phyloP scores from a whole-genome alignment of 2,888 invertebrate genomes.

The Tachina grossa region DNA sequence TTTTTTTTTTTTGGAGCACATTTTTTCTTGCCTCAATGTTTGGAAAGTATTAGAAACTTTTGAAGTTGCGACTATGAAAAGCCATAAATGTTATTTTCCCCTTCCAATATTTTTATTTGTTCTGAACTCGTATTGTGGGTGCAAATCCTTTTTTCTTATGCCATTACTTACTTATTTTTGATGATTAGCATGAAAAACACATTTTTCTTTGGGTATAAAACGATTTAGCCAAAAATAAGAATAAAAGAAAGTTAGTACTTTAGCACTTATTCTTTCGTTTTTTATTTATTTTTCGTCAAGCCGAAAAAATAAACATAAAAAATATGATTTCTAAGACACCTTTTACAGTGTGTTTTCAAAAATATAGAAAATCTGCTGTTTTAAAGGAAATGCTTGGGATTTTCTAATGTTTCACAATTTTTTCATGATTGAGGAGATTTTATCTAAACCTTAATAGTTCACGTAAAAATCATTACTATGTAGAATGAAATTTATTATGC shows the following conservation, averaged over 20 bases:
- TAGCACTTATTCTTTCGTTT: not conserved
- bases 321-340: conserved; percentile 61
- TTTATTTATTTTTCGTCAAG: not conserved
- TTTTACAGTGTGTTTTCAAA: conserved; percentile 6
- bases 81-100: conserved; percentile 15
- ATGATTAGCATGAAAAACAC: conserved; percentile 74
- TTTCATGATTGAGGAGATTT: conserved; percentile 2
- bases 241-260: conserved; percentile 14
- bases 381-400: not conserved
- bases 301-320: conserved; percentile 43
- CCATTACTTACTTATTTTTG: conserved; percentile 1
- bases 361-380: not conserved
- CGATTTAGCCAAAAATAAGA: conserved; percentile 42
- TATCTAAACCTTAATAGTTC: not conserved
- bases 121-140: conserved; percentile 10
- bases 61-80: conserved; percentile 47
- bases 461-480: conserved; percentile 1
- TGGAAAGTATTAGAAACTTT: conserved; percentile 17
- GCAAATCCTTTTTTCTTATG: conserved; percentile 46
- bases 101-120: conserved; percentile 24
- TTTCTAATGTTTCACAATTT: not conserved
- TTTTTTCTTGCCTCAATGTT: not conserved
- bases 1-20: not conserved
- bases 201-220: conserved; percentile 72
- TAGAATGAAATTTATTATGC: not conserved